Conservation (phyloP, 2,113 vertebrate genomes). For the Silurus asotus region DNA sequence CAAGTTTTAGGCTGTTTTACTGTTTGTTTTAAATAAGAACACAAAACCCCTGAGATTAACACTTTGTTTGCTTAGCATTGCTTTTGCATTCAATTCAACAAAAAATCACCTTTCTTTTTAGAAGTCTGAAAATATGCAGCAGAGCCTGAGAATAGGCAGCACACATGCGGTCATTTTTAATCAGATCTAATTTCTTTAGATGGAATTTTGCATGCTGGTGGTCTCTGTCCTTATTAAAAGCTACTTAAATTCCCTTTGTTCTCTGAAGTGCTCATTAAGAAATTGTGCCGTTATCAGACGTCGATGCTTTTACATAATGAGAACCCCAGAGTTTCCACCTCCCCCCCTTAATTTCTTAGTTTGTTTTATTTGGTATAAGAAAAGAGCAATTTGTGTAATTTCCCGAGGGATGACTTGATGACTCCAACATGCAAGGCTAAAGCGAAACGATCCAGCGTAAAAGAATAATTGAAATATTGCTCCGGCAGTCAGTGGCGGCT, state of each 20-base stretch:
- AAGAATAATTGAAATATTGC: slow-evolving; percentile 29
- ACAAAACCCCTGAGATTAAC: not conserved
- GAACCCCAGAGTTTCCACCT: slow-evolving; percentile 73
- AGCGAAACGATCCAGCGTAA: slow-evolving; percentile 26
- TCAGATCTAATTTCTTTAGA: slow-evolving; percentile 60
- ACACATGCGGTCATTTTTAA: slow-evolving; percentile 55
- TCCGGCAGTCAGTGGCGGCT: slow-evolving; percentile 14
- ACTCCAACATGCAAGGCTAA: slow-evolving; percentile 72
- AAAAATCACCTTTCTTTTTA: slow-evolving; percentile 32
- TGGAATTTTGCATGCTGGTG: slow-evolving; percentile 73
- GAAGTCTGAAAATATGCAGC: slow-evolving; percentile 10
- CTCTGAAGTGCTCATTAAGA: slow-evolving; percentile 79
- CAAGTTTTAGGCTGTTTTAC: not conserved
- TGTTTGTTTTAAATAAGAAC: not conserved
- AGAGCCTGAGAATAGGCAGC: slow-evolving; percentile 15
- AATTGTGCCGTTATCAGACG: slow-evolving; percentile 76
- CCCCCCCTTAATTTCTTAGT: slow-evolving; percentile 74
- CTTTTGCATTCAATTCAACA: slow-evolving; percentile 24
- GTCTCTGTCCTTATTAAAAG: slow-evolving; percentile 77
- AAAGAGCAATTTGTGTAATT: slow-evolving; percentile 82
- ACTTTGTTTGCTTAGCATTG: slow-evolving; percentile 9
- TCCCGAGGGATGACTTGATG: slow-evolving; percentile 81
- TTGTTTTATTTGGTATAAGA: slow-evolving; percentile 77
- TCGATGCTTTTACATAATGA: slow-evolving; percentile 83
- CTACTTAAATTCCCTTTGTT: slow-evolving; percentile 81